Evolutionary conservation across 2,113 vertebrate genomes (phyloP).

Genomic region (Meriones unguiculatus): DNA sequence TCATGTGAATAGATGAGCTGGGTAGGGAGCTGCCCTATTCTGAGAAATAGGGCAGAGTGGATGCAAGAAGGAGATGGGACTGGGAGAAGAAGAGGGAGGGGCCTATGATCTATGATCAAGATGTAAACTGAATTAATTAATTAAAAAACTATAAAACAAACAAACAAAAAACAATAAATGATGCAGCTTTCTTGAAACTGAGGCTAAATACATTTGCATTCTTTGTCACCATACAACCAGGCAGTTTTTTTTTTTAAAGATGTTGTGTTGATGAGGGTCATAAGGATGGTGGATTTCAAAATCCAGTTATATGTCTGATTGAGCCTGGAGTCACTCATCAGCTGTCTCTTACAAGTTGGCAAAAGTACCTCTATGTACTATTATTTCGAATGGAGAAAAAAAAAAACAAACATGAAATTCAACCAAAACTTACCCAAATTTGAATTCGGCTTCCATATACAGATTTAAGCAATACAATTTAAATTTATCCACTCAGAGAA

Average conservation of each 20-base stretch:
- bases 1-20: too few relatives aligned
- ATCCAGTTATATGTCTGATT: neutral
- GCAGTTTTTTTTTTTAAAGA: neutral
- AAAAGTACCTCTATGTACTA: neutral
- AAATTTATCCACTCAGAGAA: neutral
- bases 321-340: neutral
- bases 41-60: too few relatives aligned
- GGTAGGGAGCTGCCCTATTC: too few relatives aligned
- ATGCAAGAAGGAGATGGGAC: too few relatives aligned
- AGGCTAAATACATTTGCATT: slow-evolving; percentile 25
- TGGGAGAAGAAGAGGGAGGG: too few relatives aligned
- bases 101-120: too few relatives aligned
- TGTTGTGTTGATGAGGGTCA: neutral
- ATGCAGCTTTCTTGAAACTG: neutral
- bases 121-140: neutral
- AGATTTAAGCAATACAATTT: slow-evolving; percentile 10
- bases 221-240: neutral
- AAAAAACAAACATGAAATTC: neutral
- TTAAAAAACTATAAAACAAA: neutral
- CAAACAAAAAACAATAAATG: neutral
- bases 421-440: neutral
- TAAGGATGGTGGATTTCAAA: neutral
- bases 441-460: neutral
- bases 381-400: neutral
- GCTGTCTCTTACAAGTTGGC: neutral